Base-by-base conservation (phyloP, 2,888 invertebrate genomes). In the Synanthedon andrenaeformis region DNA sequence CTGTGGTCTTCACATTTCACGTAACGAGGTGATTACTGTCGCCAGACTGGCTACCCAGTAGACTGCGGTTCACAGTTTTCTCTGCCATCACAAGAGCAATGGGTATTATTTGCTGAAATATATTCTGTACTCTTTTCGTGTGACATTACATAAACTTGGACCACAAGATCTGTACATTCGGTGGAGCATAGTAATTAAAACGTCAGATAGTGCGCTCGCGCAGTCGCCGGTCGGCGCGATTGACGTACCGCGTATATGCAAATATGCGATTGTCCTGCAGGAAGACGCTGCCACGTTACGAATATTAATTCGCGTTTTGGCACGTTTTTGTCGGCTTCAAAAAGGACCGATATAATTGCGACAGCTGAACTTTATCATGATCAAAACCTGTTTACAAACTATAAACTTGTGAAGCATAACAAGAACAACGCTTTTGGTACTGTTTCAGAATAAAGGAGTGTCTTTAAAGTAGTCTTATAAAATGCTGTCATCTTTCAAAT, bases 121-220 rank as follows among this genome's bases (percentile, higher is more conserved):
- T 28, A 28, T 28, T 28, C n/a, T n/a, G n/a, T n/a, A n/a, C n/a
- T n/a, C 23, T 42, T 42, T n/a, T 6, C n/a, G n/a, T 45, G 13
- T 3, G 57, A 63, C 5, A 23, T 23, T 23, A 23, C 23, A 23
- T 23, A 23, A 23, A 23, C 51, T 64, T 52, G 49, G 49, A 52
- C 73, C 72, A 55, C 56, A 58, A 60, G 55, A 53, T 53, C 59
- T 23, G 23, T 5, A 64, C 64, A 69, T 63, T 67, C 69, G 63
- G 70, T 59, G 60, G 61, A 66, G 79, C 75, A 82, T 82, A 68
- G 77, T 85, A 84, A 85, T 85, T 83, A 83, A 84, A 81, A 76
- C 72, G 79, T 85, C 82, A 82, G 79, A 82, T 79, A 79, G 70
- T 74, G 76, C 72, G 66, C 35, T 35, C 35, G 6, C 35, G 35